phyloP scores from a whole-genome alignment of 2,888 invertebrate genomes.

The Stegophylla sp. region DNA sequence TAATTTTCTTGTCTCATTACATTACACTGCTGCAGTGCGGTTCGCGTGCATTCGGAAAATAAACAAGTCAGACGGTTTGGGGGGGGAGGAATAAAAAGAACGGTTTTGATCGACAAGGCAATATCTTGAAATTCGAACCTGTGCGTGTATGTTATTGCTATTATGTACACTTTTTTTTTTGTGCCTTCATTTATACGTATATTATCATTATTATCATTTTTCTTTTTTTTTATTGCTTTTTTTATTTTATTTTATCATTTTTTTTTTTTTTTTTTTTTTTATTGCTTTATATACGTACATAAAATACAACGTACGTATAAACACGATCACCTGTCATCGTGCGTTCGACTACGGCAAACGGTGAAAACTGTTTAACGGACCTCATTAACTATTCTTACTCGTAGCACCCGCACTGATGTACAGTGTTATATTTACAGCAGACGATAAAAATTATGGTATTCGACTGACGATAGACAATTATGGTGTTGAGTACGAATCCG shows the following conservation, averaged over 20 bases:
- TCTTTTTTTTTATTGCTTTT: slow-evolving; percentile 30
- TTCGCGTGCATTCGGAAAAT: slow-evolving; percentile 54
- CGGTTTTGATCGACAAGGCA: slow-evolving; percentile 56
- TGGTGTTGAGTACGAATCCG: too few relatives aligned
- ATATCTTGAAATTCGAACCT: slow-evolving; percentile 55
- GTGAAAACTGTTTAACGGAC: slow-evolving; percentile 40
- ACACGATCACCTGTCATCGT: slow-evolving; percentile 51
- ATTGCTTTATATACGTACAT: slow-evolving; percentile 4
- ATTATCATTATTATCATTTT: slow-evolving; percentile 23
- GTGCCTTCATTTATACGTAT: slow-evolving; percentile 35
- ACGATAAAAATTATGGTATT: neutral
- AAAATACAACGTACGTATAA: neutral
- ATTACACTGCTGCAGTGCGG: neutral
- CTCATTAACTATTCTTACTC: slow-evolving; percentile 14
- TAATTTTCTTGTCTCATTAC: slow-evolving; percentile 56
- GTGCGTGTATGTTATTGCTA: slow-evolving; percentile 44
- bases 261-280: slow-evolving; percentile 38
- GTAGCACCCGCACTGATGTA: slow-evolving; percentile 1
- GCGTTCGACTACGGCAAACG: neutral
- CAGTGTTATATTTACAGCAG: too few relatives aligned
- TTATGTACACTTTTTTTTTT: slow-evolving; percentile 26
- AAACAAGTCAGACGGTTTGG: slow-evolving; percentile 45
- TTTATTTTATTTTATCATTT: too few relatives aligned
- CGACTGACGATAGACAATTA: too few relatives aligned
- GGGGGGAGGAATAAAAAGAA: neutral